Evolutionary conservation across 2,797 vertebrate species (phyloP).

Genomic region (Microctenopoma steveboyesi): DNA sequence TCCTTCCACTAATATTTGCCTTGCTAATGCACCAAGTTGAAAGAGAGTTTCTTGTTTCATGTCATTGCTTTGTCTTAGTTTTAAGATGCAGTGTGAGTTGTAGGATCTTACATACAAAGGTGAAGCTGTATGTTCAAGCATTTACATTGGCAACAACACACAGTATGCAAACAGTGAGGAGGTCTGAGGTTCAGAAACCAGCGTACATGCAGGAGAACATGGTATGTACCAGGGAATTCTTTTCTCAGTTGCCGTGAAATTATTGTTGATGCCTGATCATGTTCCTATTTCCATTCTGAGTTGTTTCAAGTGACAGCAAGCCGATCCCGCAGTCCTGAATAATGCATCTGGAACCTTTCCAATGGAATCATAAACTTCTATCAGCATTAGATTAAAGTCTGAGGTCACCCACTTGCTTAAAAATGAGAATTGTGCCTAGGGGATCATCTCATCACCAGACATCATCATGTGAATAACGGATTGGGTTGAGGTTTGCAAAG

Average conservation of each 20-base stretch:
- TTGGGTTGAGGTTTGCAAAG: slow-evolving; percentile 19
- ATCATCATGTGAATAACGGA: slow-evolving; percentile 47
- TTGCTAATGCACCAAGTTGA: no score
- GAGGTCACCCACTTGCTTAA: slow-evolving; percentile 4
- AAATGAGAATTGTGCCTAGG: slow-evolving; percentile 3
- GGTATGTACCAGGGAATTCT: neutral
- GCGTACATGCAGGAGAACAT: neutral
- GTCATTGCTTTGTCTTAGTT: no score
- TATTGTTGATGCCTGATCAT: slow-evolving; percentile 12
- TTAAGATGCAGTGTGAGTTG: no score
- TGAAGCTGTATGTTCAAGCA: no score
- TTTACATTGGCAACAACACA: no score
- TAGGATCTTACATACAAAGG: no score
- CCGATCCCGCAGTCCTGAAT: slow-evolving; percentile 30
- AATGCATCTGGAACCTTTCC: slow-evolving; percentile 38
- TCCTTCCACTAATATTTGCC: no score
- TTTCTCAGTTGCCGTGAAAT: neutral
- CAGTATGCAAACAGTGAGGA: no score
- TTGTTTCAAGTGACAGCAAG: slow-evolving; percentile 8
- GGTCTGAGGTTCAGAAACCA: no score
- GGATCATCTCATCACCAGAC: slow-evolving; percentile 23
- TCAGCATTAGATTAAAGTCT: slow-evolving; percentile 50
- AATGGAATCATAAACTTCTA: slow-evolving; percentile 33
- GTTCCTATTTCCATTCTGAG: slow-evolving; percentile 21
- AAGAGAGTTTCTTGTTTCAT: no score